Conservation (phyloP, 2,888 invertebrate species). For the Strigamia transsilvanica region DNA sequence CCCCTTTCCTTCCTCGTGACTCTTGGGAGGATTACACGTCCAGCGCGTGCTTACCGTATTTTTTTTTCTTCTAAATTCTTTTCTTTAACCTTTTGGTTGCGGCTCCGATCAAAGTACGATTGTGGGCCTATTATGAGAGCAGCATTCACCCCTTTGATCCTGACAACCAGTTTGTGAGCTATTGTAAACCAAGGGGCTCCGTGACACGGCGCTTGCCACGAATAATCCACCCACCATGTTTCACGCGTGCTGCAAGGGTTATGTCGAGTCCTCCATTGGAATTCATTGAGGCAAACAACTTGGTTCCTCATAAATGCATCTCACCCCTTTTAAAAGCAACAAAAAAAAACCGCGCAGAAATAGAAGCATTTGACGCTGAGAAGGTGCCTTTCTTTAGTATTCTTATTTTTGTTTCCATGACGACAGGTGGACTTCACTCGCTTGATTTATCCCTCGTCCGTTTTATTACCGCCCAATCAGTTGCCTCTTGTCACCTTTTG, state of each 20-base stretch:
- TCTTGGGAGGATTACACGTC: slow-evolving; percentile 27
- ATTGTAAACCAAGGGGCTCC: slow-evolving; percentile 15
- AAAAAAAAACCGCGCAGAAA: not conserved
- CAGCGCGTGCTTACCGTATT: slow-evolving; percentile 24
- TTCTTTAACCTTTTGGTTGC: slow-evolving; percentile 26
- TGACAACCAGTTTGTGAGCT: slow-evolving; percentile 27
- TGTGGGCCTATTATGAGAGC: slow-evolving; percentile 1
- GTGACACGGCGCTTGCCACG: slow-evolving; percentile 27
- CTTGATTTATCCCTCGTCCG: slow-evolving; percentile 40
- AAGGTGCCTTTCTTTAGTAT: slow-evolving; percentile 34
- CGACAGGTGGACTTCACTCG: slow-evolving; percentile 40
- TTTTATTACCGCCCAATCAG: slow-evolving; percentile 43
- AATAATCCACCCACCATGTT: slow-evolving; percentile 38
- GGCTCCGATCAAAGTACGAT: slow-evolving; percentile 34
- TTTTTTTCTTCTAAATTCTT: not conserved
- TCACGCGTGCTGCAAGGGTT: slow-evolving; percentile 42
- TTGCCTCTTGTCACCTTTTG: slow-evolving; percentile 44
- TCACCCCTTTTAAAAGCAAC: not conserved
- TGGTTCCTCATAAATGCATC: slow-evolving; percentile 22
- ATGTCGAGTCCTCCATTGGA: slow-evolving; percentile 26
- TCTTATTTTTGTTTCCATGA: slow-evolving; percentile 35
- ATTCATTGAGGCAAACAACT: slow-evolving; percentile 44
- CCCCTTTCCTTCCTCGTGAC: slow-evolving; percentile 21
- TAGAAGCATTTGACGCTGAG: not conserved
- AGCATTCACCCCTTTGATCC: slow-evolving; percentile 23